Base-by-base conservation (phyloP, 53 echinoderm and acorn worm genomes). In the Holothuria leucospilota region DNA sequence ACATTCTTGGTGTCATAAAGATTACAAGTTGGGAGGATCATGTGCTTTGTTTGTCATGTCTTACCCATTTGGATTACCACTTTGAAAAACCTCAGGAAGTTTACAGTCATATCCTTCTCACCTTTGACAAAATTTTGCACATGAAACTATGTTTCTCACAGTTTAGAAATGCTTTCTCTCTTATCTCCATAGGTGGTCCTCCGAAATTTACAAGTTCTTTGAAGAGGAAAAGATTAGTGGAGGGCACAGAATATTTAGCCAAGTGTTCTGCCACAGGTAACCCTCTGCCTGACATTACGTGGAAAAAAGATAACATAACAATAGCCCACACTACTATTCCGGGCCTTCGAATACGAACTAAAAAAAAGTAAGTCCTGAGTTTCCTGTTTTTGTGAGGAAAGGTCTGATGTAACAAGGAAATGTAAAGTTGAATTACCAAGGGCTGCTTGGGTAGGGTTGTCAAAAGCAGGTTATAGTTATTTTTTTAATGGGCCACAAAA, bases 201-300 rank as follows among this genome's bases (percentile, higher is more conserved):
- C 90, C 90, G 20, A 41, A 25, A 24, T 49, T 90, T 70, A 30
- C 81, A 21, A 90, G 62, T 39, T 21, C 21, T 20, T 34, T 90
- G 58, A 90, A 71, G 63, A 61, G 71, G 5, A 86, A 64, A 71
- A 69, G 60, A 12, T 29, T 81, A 85, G 20, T 9, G 13, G 81
- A 86, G 86, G 82, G 80, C 21, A 71, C 80, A 3, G 80, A 81
- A 81, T 73, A 81, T 60, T n/a, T 86, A 28, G 63, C 61, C 27
- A 90, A 79, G 4, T 90, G 90, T 63, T 70, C 72, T 20, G 81
- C 71, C 49, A 86, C 85, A 53, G 90, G 90, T 27, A 86, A 52
- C 28, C 90, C 90, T 13, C 25, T 70, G 51, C 90, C 90, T 34
- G 70, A 79, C 13, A 82, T 86, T 26, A 85, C 81, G 20, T 90